These are phyloP conservation scores for Crematogaster levior DNA, from an alignment of 2,888 invertebrate genomes.

Conservation along the genomic window DNA sequence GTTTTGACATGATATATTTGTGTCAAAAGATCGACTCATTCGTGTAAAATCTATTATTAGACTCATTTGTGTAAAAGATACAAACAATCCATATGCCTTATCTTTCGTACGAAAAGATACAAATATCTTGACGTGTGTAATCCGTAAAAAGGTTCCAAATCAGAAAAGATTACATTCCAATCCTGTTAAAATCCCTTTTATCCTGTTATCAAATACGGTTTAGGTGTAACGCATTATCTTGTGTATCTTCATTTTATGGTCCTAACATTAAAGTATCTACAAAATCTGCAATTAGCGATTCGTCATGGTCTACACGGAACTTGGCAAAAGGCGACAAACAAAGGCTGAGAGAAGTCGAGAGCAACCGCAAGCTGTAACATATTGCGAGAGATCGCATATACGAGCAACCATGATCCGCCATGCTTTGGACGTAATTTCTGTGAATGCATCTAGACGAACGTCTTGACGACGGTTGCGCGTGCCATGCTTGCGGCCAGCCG, in stretches of 20 bases:
- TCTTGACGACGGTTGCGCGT: conserved; percentile 65
- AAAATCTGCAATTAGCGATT: conserved; percentile 49
- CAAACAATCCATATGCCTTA: neutral
- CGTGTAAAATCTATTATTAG: too few species aligned
- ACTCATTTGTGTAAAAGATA: neutral
- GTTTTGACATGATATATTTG: too few species aligned
- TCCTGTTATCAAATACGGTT: neutral
- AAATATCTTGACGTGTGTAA: conserved; percentile 1
- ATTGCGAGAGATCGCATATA: conserved; percentile 77
- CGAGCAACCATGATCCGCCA: conserved; percentile 68
- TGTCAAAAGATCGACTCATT: too few species aligned
- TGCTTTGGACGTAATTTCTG: conserved; percentile 60
- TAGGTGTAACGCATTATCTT: neutral
- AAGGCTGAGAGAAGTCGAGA: conserved; percentile 47
- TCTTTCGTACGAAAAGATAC: conserved; percentile 8
- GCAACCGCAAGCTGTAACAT: conserved; percentile 78
- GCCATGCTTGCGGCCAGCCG: conserved; percentile 69
- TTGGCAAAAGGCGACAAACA: conserved; percentile 49
- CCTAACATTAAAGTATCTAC: conserved; percentile 2
- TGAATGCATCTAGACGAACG: conserved; percentile 65
- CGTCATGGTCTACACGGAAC: conserved; percentile 56
- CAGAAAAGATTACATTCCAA: conserved; percentile 13
- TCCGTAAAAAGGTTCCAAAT: neutral
- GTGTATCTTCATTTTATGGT: conserved; percentile 4
- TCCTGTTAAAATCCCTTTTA: neutral